phyloP scores from a whole-genome alignment of 1,140 invertebrate species.

The Lordiphosa clarofinis region DNA sequence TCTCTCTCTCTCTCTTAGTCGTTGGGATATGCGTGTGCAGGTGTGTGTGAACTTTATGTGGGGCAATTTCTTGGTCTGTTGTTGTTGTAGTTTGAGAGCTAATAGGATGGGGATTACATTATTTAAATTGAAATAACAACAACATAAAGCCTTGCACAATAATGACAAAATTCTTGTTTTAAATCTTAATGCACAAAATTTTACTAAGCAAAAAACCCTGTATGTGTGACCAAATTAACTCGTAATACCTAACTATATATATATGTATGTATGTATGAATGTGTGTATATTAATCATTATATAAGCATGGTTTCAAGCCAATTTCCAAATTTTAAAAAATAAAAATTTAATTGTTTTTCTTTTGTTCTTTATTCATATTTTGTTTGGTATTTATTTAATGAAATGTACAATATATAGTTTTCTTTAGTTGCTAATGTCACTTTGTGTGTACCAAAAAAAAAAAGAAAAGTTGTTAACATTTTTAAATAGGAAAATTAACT shows the following conservation, averaged over 20 bases:
- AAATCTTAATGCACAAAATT: slow-evolving; percentile 70
- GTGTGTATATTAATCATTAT: no score
- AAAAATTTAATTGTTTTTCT: slow-evolving; percentile 11
- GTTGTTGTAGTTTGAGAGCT: slow-evolving; percentile 5
- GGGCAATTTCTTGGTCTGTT: slow-evolving; percentile 33
- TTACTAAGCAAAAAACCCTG: slow-evolving; percentile 69
- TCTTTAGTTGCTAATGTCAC: slow-evolving; percentile 33
- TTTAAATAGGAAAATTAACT: no score
- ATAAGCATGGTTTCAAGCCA: no score
- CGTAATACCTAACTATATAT: slow-evolving; percentile 42
- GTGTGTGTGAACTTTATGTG: slow-evolving; percentile 47
- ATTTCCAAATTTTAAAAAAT: slow-evolving; percentile 14
- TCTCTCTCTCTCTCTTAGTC: slow-evolving; percentile 41
- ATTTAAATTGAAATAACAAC: slow-evolving; percentile 47
- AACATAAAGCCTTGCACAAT: slow-evolving; percentile 59
- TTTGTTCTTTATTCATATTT: slow-evolving; percentile 13
- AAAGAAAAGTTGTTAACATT: slow-evolving; percentile 13
- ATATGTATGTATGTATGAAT: no score
- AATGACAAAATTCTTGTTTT: slow-evolving; percentile 14
- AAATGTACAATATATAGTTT: slow-evolving; percentile 16
- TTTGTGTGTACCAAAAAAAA: slow-evolving; percentile 23
- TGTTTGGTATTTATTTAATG: slow-evolving; percentile 32
- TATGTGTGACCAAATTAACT: slow-evolving; percentile 65
- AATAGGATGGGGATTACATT: neutral
- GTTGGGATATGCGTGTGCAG: slow-evolving; percentile 75